Percentiles rank a stretch among this genome's conserved stretches.
These are phyloP conservation scores for Pheosia tremula DNA, from an alignment of 2,888 invertebrate species.

Conservation along the genomic window DNA sequence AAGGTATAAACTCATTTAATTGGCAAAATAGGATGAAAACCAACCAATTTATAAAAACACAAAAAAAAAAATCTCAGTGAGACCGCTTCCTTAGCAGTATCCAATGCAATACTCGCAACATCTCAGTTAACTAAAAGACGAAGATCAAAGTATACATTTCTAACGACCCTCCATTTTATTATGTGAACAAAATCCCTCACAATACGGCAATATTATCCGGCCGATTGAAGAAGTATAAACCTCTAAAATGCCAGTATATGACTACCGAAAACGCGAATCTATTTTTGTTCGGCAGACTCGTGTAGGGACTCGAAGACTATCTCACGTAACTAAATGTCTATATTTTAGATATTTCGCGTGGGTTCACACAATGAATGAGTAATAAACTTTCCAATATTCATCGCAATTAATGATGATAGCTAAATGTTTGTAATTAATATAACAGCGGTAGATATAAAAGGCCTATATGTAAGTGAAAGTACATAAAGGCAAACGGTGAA, in stretches of 20 bases:
- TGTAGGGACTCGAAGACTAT: conserved; percentile 3
- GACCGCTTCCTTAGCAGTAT: not conserved
- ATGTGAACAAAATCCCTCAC: conserved; percentile 6
- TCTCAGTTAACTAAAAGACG: not conserved
- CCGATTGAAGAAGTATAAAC: conserved; percentile 23
- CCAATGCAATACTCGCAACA: not conserved
- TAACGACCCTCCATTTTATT: not conserved
- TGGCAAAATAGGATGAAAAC: not conserved
- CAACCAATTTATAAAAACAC: not conserved
- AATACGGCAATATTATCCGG: conserved; percentile 24
- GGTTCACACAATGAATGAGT: not conserved
- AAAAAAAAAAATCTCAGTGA: no score
- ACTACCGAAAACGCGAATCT: conserved; percentile 18
- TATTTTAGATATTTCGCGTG: not conserved
- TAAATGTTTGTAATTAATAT: not conserved
- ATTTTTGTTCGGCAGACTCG: conserved; percentile 22
- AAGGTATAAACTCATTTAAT: not conserved
- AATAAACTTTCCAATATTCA: no score
- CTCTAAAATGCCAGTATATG: conserved; percentile 18
- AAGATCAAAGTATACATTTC: not conserved
- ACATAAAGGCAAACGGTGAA: no score
- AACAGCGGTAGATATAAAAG: not conserved
- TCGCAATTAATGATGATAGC: no score
- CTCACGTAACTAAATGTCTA: not conserved
- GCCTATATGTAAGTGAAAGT: no score